phyloP scores from a whole-genome alignment of 30 jellyfish, hydroid and myxozoan genomes.

The Aurelia sp. region DNA sequence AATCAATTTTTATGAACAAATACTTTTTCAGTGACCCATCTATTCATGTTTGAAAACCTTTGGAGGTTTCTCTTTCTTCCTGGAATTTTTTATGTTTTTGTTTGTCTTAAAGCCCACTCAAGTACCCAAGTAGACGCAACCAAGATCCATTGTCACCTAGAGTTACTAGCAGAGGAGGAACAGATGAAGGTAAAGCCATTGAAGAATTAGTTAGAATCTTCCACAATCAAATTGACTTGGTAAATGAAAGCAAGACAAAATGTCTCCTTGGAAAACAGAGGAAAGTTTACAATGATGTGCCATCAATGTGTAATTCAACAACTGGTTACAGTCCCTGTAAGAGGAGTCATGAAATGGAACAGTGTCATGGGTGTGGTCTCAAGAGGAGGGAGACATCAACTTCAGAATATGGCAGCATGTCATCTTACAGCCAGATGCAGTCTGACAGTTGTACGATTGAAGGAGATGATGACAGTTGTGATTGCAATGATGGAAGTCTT shows the following conservation, averaged over 20 bases:
- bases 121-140: too few species aligned
- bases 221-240: slow-evolving; percentile 34
- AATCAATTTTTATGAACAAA: too few species aligned
- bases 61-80: too few species aligned
- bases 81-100: too few species aligned
- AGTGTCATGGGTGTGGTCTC: slow-evolving; percentile 62
- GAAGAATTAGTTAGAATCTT: slow-evolving; percentile 44
- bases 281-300: neutral
- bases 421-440: slow-evolving; percentile 17
- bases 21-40: too few species aligned
- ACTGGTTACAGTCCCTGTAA: neutral
- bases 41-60: too few species aligned
- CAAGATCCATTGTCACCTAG: too few species aligned
- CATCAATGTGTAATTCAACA: neutral
- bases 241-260: slow-evolving; percentile 24
- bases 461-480: slow-evolving; percentile 54
- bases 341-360: neutral
- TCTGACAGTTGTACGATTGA: neutral
- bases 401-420: slow-evolving; percentile 75
- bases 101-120: too few species aligned
- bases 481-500: slow-evolving; percentile 40
- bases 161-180: neutral
- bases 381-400: slow-evolving; percentile 19
- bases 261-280: neutral
- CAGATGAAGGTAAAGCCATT: slow-evolving; percentile 28